Base-by-base conservation (phyloP, 2,797 vertebrate species). In the Echiichthys vipera region DNA sequence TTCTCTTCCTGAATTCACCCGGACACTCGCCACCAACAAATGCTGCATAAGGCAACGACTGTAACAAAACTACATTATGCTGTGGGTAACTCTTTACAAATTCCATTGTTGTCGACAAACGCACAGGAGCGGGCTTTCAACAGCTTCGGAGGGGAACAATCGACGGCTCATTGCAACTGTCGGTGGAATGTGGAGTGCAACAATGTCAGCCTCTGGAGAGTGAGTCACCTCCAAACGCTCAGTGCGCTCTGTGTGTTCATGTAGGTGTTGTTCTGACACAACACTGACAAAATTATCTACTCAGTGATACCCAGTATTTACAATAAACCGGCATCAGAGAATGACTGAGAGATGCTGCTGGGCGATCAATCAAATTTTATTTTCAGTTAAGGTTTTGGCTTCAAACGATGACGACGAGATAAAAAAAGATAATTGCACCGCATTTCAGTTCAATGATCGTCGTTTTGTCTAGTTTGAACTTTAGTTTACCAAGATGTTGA, bases 151-250 rank as follows among this genome's bases (percentile, higher is more conserved):
- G 74, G 45, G 83, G 40, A 91, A 91, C 90, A 91, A 92, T 91
- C 78, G 47, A 51, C 84, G 18, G 84, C 81, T 83, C 82, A 78
- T 84, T 91, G 91, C 87, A 89, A 67, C 84, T n/a, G 71, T 80
- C 20, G 71, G 58, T 81, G 90, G 91, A 92, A 92, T 92, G 92
- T 86, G 87, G 88, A 90, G 88, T 80, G 92, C 81, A 90, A 92
- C 91, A 92, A 89, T 91, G 86, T 91, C 85, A 67, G 88, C 83
- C 86, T 85, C 87, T 88, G 80, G 87, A 89, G 84, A 77, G 59
- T 91, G 91, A 93, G 83, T 91, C 92, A 93, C 91, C 87, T 89
- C 86, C 68, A 70, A 83, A 87, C 83, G 83, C 78, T 75, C 77
- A 73, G 20, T 43, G 70, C 27, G 64, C 64, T 65, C 53, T 45